Conservation (phyloP, 2,113 vertebrate species). For the Turdus rufiventris region DNA sequence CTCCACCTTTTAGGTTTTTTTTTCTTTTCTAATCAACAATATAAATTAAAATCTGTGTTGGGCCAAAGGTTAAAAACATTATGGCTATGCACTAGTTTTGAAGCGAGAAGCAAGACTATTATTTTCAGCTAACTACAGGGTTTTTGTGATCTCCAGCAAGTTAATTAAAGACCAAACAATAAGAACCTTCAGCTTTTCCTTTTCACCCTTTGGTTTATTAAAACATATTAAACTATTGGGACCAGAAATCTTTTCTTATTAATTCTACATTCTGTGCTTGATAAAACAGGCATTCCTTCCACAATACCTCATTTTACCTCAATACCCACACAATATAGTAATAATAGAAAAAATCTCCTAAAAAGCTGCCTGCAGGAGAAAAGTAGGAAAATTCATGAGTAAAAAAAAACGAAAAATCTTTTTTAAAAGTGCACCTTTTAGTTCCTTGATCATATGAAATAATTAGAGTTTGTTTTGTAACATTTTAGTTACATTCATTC, state of each 20-base stretch:
- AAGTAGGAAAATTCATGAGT: neutral
- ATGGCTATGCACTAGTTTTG: neutral
- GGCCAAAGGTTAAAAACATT: neutral
- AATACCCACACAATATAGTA: neutral
- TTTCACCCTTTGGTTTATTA: neutral
- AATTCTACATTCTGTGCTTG: neutral
- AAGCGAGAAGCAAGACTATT: neutral
- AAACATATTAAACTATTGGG: neutral
- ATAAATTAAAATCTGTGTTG: neutral
- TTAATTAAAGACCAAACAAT: neutral
- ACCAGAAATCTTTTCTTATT: neutral
- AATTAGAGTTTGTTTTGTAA: neutral
- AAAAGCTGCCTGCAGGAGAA: neutral
- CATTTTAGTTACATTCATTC: neutral
- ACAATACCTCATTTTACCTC: neutral
- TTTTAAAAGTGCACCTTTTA: neutral
- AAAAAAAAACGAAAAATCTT: neutral
- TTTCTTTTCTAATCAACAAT: neutral
- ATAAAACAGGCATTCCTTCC: neutral
- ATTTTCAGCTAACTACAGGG: neutral
- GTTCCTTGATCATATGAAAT: neutral
- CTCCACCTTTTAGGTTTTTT: neutral
- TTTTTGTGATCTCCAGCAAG: neutral
- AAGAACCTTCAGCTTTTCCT: neutral
- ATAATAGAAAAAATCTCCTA: neutral